A percentile compares a stretch with the other conserved stretches of the same genome.
Conservation (phyloP, 2,113 vertebrate genomes). For the Calyptomena viridis region DNA sequence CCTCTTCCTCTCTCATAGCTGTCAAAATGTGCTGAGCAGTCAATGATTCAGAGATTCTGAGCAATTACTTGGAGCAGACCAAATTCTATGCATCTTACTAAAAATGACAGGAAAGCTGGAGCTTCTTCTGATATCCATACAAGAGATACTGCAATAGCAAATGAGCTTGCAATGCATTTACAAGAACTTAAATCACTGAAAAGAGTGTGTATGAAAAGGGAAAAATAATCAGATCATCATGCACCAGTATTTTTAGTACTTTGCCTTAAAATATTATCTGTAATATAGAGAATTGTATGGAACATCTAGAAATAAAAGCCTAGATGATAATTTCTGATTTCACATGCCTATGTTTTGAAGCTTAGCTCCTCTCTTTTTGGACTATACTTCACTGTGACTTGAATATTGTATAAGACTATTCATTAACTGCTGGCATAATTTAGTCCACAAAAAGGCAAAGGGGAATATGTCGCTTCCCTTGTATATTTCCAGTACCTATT, state of each 20-base stretch:
- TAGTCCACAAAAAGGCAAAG: neutral
- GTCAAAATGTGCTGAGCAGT: neutral
- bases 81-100: neutral
- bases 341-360: neutral
- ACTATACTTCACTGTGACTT: neutral
- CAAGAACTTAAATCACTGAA: neutral
- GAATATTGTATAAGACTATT: neutral
- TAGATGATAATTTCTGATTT: neutral
- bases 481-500: neutral
- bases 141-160: neutral
- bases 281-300: neutral
- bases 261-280: neutral
- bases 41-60: neutral
- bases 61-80: neutral
- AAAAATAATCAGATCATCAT: neutral
- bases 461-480: neutral
- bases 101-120: neutral
- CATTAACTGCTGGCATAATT: neutral
- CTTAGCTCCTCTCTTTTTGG: neutral
- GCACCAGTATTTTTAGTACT: neutral
- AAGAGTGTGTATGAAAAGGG: neutral
- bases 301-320: neutral
- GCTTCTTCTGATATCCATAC: neutral
- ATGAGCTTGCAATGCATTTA: neutral
- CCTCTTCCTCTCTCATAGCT: neutral